Evolutionary conservation across 2,797 vertebrate genomes (phyloP), one percentile per base, ranked within the genome.

Genomic region (Bryconaethiops microstoma): DNA sequence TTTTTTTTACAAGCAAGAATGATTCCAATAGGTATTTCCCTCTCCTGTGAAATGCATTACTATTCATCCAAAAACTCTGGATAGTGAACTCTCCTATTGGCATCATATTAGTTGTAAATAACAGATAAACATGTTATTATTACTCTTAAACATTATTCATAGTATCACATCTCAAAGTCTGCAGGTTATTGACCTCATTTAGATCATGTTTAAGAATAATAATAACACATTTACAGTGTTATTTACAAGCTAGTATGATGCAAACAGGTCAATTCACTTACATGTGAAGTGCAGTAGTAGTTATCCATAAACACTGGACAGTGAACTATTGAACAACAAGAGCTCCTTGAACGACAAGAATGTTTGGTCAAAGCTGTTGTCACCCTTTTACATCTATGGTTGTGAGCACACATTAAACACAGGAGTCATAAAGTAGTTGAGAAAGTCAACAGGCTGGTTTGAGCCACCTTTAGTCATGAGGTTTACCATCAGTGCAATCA

Each of bases 281-380:
- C 1, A 48, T 23, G 16, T 73, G 29, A 59, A 7, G 29, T 74
- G 19, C 35, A 40, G 1, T 57, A 39, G 1, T 72, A 10, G 68
- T 39, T 48, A 29, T 29, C 29, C 29, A 29, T 3, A 29, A 29
- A 29, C 1, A 29, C 29, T 29, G 29, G 29, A 29, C 29, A 29
- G 29, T 29, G 57, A 21, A 17, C 35, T 35, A 2, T n/a, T 23
- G 6, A 17, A 35, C 48, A 39, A 5, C 21, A 25, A 45, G 21
- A 8, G 12, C 2, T 35, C 16, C 80, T 65, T 59, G 60, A 50
- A 67, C 13, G 65, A 63, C 64, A 63, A 73, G 69, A 65, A 73
- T 73, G 60, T 73, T 82, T 48, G 40, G 80, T 50, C 50, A 71
- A 77, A 77, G 23, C 60, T 82, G 80, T 77, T 73, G 50, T 25